Evolutionary conservation across 2,797 vertebrate species (phyloP), one percentile per base, ranked within the genome.

Genomic region (Lindbergichthys nudifrons): DNA sequence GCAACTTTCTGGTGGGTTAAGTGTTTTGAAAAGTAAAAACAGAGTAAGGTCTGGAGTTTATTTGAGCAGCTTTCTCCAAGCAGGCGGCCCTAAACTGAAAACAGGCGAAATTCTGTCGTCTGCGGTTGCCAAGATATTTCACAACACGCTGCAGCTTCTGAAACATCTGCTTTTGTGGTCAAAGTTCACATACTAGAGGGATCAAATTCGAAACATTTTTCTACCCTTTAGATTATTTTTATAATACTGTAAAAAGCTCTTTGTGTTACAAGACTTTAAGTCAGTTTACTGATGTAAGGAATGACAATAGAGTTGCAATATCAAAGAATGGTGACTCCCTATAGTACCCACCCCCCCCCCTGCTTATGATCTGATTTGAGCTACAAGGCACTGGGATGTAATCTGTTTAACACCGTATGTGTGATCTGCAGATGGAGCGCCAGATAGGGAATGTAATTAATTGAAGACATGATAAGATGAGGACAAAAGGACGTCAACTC

Each of bases 361-460:
- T 26, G 26, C 43, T 51, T 15, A 43, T 58, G 47, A 67, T 64
- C 56, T 30, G 53, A 76, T 62, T 59, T 50, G 14, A 76, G 65
- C 75, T 82, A 60, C 72, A 54, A 76, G 72, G 60, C 47, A n/a
- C 21, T 62, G 5, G 43, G 13, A 23, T 82, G 73, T 89, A 91
- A 90, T 89, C 87, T 50, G 2, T 79, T 86, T 86, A 88, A 66
- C 61, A 73, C 16, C 59, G 39, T 41, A n/a, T 71, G 47, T 54
- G 73, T 70, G 86, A 79, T 82, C 61, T 73, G 70, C 70, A 88
- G 84, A 88, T 84, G 26, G 11, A 66, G 69, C 50, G 12, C 16
- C 2, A 47, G 85, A 88, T 85, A 87, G 57, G 23, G 19, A 68
- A 47, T 4, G 62, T 75, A 80, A 90, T 91, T 87, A 82, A 81